Evolutionary conservation across 2,888 invertebrate genomes (phyloP).

Genomic region (Cartodere bifasciata): DNA sequence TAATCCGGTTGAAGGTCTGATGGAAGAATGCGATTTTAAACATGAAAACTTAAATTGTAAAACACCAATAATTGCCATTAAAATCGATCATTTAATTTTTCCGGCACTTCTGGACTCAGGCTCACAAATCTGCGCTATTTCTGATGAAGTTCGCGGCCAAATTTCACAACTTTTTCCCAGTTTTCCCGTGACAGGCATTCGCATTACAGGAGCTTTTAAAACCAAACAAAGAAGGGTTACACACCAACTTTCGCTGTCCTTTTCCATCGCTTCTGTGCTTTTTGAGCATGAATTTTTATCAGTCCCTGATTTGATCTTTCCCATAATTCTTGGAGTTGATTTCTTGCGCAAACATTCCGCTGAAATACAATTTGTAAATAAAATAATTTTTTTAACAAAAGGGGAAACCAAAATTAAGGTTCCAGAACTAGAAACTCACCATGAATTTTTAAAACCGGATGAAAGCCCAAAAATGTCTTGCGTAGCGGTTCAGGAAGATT

Average conservation of each 20-base stretch:
- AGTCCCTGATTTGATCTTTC: conserved; percentile 5
- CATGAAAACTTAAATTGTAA: too few species aligned
- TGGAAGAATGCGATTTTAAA: too few species aligned
- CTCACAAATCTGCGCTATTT: conserved; percentile 1
- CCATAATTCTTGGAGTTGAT: conserved; percentile 3
- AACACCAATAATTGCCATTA: not conserved
- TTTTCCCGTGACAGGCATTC: conserved; percentile 7
- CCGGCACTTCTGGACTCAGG: conserved; percentile 1
- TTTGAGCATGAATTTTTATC: conserved; percentile 3
- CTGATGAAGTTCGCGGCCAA: conserved; percentile 1
- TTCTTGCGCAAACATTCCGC: conserved; percentile 1
- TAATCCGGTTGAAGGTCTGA: too few species aligned
- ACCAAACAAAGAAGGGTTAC: conserved; percentile 1
- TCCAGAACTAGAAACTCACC: conserved; percentile 2
- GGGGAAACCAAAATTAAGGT: not conserved
- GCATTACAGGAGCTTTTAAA: conserved; percentile 5
- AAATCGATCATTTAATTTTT: not conserved
- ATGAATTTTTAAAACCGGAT: too few species aligned
- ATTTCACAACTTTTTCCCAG: conserved; percentile 1
- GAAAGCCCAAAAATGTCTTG: too few species aligned
- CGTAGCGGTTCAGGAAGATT: too few species aligned
- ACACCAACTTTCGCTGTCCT: not conserved
- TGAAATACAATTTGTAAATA: not conserved
- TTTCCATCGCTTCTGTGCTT: not conserved
- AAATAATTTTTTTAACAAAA: not conserved